Evolutionary conservation across 1,140 invertebrate species (phyloP).

Genomic region (Temnothorax curvispinosus): DNA sequence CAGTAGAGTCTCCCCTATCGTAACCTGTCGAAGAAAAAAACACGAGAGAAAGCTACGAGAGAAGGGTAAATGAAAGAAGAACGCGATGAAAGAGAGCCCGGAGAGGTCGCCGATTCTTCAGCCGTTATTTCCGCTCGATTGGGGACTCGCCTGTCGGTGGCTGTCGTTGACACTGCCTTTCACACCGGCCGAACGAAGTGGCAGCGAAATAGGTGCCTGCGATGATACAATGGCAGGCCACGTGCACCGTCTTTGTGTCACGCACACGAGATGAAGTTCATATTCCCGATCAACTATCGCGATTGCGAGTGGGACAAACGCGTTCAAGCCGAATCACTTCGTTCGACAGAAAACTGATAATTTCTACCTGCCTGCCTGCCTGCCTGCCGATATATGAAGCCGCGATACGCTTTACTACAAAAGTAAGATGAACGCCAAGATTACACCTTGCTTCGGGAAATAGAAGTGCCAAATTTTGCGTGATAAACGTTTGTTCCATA

Average conservation of each 20-base stretch:
- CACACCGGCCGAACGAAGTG: slow-evolving; percentile 15
- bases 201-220: slow-evolving; percentile 54
- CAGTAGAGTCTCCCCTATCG: not conserved
- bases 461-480: not conserved
- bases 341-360: slow-evolving; percentile 49
- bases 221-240: slow-evolving; percentile 61
- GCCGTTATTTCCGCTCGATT: slow-evolving; percentile 74
- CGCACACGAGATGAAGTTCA: slow-evolving; percentile 26
- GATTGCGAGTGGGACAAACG: slow-evolving; percentile 36
- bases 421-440: not conserved
- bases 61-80: slow-evolving; percentile 24
- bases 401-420: not conserved
- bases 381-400: not conserved
- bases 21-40: not conserved
- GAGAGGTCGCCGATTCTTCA: slow-evolving; percentile 67
- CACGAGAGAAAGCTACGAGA: not conserved
- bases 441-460: not conserved
- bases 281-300: slow-evolving; percentile 22
- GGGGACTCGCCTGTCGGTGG: slow-evolving; percentile 45
- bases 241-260: slow-evolving; percentile 29
- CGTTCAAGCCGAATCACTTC: not conserved
- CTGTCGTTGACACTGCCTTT: slow-evolving; percentile 68
- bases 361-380: not conserved
- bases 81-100: not conserved
- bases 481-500: not conserved